Evolutionary conservation across 1,140 invertebrate genomes (phyloP), one percentile per base, ranked within the genome.

Genomic region (Hetaerina americana): DNA sequence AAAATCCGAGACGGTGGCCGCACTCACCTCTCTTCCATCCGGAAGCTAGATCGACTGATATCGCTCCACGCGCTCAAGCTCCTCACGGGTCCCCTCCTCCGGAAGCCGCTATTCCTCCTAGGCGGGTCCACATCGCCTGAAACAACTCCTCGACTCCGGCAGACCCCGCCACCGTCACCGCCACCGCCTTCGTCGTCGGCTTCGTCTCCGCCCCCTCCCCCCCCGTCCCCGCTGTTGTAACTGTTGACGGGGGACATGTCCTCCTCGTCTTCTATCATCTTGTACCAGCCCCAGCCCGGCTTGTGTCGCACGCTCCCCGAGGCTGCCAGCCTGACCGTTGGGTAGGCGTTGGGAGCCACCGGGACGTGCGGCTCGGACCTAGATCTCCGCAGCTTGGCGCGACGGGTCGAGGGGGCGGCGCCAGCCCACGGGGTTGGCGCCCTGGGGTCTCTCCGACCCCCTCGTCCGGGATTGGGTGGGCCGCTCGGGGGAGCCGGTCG

Each of bases 31-130:
- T 93, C 91, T 77, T 93, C 91, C 75, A 91, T 85, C 76, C 87
- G 87, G 82, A 91, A 90, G 76, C 89, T 91, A 70, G 89, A 91
- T 66, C 90, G 84, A 74, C 90, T 92, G 77, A 92, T 87, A 77
- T 92, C 90, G 78, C 90, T 91, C 90, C 90, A 92, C 3, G 90
- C 90, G 77, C 90, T 92, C 90, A 92, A 90, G 73, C 90, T 91
- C n/a, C 89, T 77, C 0, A 66, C 66, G 77, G 88, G 83, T 72
- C 89, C 75, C 26, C 82, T 79, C 73, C 81, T 74, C 70, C 81
- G 78, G n/a, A 81, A 78, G 74, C 83, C 84, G 69, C 87, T 85
- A 18, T 86, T 81, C 73, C 87, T 79, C 66, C 88, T 81, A 69
- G 85, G 85, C 27, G 84, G 79, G 49, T 85, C 82, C 69, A 87